A percentile compares a stretch with the other conserved stretches of the same genome.
These are phyloP conservation scores for Pyrrhosoma nymphula DNA, from an alignment of 2,888 invertebrate genomes.

Conservation along the genomic window DNA sequence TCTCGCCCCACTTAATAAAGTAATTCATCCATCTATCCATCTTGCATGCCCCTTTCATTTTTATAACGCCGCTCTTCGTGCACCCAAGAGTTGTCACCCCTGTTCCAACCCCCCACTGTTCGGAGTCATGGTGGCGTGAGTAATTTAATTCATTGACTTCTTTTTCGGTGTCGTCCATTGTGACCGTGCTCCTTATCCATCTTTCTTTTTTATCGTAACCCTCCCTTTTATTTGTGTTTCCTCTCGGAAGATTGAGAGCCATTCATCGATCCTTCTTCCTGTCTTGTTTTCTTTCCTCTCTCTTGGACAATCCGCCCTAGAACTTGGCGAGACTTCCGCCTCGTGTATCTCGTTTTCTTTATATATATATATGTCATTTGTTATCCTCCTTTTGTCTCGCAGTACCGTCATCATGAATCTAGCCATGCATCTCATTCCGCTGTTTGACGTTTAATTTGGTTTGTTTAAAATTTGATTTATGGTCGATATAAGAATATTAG, in stretches of 20 bases:
- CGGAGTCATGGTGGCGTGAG: not conserved
- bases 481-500: not conserved
- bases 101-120: not conserved
- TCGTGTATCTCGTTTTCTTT: too few species aligned
- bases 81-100: not conserved
- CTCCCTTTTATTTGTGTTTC: not conserved
- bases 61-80: not conserved
- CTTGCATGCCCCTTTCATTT: not conserved
- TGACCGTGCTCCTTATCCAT: not conserved
- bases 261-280: not conserved
- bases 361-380: not conserved
- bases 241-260: not conserved
- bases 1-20: too few species aligned
- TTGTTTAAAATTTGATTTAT: not conserved
- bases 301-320: not conserved
- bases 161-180: not conserved
- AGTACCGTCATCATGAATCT: not conserved
- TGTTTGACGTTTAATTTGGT: not conserved
- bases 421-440: not conserved
- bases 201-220: not conserved
- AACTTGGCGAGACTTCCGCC: not conserved
- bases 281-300: not conserved
- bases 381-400: not conserved
- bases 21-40: too few species aligned
- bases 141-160: slow-evolving; percentile 20